These are phyloP conservation scores for Pandemis heparana DNA, from an alignment of 2,888 invertebrate species.

Conservation along the genomic window DNA sequence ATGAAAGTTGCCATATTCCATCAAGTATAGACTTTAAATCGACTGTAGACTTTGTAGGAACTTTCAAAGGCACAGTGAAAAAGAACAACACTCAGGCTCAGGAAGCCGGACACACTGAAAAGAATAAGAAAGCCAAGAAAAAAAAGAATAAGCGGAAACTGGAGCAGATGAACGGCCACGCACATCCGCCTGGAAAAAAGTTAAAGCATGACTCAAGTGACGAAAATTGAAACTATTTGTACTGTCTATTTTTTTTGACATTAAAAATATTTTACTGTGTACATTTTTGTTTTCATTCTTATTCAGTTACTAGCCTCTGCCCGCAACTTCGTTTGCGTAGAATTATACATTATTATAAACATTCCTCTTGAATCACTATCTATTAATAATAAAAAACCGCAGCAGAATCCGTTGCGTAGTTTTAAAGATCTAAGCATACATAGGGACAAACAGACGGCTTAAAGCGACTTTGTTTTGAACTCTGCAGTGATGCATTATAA, in stretches of 20 bases:
- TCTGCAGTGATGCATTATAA: no score
- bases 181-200: slow-evolving; percentile 63
- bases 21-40: slow-evolving; percentile 66
- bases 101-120: slow-evolving; percentile 46
- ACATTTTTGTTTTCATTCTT: background rate
- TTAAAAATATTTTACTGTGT: slow-evolving; percentile 25
- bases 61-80: slow-evolving; percentile 64
- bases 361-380: no score
- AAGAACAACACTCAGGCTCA: slow-evolving; percentile 50
- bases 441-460: no score
- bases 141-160: slow-evolving; percentile 74
- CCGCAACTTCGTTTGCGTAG: no score
- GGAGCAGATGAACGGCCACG: slow-evolving; percentile 62
- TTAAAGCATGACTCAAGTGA: slow-evolving; percentile 55
- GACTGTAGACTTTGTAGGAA: slow-evolving; percentile 60
- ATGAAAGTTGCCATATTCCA: slow-evolving; percentile 70
- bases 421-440: no score
- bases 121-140: slow-evolving; percentile 59
- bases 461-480: no score
- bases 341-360: no score
- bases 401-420: no score
- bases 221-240: slow-evolving; percentile 51
- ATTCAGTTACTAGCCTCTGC: no score
- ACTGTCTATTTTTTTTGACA: slow-evolving; percentile 18
- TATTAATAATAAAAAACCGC: no score